Base-by-base conservation (phyloP, 2,113 vertebrate genomes). In the Rhynchomys soricoides region DNA sequence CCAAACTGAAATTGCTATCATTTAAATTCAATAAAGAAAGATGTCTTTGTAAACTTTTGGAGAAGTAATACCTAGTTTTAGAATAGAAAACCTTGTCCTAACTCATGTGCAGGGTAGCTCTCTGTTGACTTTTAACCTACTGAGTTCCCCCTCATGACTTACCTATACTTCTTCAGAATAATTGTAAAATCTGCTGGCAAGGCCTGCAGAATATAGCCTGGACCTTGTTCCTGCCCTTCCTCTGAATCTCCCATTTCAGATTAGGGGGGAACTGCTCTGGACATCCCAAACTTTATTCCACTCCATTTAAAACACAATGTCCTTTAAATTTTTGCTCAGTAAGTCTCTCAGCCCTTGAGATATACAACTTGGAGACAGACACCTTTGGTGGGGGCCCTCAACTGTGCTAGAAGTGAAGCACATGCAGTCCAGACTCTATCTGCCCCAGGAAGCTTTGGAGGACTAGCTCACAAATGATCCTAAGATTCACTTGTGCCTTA, bases 11-110 rank as follows among this genome's bases (percentile, higher is more conserved):
- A 79, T 92, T 90, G 93, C 37, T 59, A 48, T 88, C 70, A 93
- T 93, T 95, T 95, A 57, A 91, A 94, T 93, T 94, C 62, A 71
- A 92, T 93, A 94, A 75, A 48, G 45, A 96, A 96, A 92, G n/a
- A 55, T 19, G 73, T 90, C 86, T 74, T 95, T 22, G 68, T 92
- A 87, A 90, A 90, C 37, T 83, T 90, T 82, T 48, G 24, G 50
- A 43, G 29, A 43, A 48, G 19, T 34, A 71, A 90, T 79, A 68
- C 59, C 59, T 93, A 19, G 40, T 90, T 95, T 95, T 85, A 55
- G 43, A 90, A 66, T 17, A 95, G 70, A 40, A 75, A 95, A 24
- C 34, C n/a, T 94, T 45, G 71, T 21, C n/a, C 8, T 88, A 70
- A 52, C 9, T 24, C 17, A 62, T 7, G 21, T 64, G 31, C 66